phyloP scores from a whole-genome alignment of 2,797 vertebrate species.

The Leptatherina wallacei region DNA sequence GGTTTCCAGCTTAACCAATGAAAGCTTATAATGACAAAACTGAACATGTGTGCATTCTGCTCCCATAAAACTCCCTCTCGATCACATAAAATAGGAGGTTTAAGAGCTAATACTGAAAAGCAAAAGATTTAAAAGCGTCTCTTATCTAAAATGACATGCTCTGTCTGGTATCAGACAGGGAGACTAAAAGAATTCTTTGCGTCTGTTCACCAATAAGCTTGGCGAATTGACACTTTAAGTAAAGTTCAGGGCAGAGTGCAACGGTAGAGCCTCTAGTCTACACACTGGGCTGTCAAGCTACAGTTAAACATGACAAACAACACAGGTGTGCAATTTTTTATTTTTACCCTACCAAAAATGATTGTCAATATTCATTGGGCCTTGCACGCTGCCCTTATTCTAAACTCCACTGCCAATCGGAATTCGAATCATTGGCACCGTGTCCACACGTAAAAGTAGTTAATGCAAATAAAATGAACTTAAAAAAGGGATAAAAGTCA shows the following conservation, averaged over 20 bases:
- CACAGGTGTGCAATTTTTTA: slow-evolving; percentile 17
- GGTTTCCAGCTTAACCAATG: slow-evolving; percentile 60
- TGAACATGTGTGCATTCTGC: slow-evolving; percentile 49
- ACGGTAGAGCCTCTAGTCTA: slow-evolving; percentile 36
- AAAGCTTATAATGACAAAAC: slow-evolving; percentile 61
- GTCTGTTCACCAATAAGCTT: slow-evolving; percentile 18
- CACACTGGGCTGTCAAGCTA: slow-evolving; percentile 25
- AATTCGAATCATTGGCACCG: slow-evolving; percentile 46
- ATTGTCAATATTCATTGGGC: slow-evolving; percentile 72
- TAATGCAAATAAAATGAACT: slow-evolving; percentile 71
- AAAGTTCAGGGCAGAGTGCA: slow-evolving; percentile 36
- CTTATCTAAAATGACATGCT: slow-evolving; percentile 63
- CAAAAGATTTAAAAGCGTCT: slow-evolving; percentile 72
- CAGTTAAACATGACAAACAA: slow-evolving; percentile 21
- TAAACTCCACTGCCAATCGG: slow-evolving; percentile 42
- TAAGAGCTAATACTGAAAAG: slow-evolving; percentile 48
- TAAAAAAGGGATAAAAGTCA: slow-evolving; percentile 68
- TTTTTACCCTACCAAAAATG: slow-evolving; percentile 60
- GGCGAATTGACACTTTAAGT: slow-evolving; percentile 40
- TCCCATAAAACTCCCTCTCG: slow-evolving; percentile 42
- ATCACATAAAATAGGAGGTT: slow-evolving; percentile 57
- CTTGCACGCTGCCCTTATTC: slow-evolving; percentile 20
- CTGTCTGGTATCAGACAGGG: slow-evolving; percentile 10
- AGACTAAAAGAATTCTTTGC: slow-evolving; percentile 44
- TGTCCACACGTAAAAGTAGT: slow-evolving; percentile 64